phyloP scores from a whole-genome alignment of 2,113 vertebrate species.

The Baryphthengus martii region DNA sequence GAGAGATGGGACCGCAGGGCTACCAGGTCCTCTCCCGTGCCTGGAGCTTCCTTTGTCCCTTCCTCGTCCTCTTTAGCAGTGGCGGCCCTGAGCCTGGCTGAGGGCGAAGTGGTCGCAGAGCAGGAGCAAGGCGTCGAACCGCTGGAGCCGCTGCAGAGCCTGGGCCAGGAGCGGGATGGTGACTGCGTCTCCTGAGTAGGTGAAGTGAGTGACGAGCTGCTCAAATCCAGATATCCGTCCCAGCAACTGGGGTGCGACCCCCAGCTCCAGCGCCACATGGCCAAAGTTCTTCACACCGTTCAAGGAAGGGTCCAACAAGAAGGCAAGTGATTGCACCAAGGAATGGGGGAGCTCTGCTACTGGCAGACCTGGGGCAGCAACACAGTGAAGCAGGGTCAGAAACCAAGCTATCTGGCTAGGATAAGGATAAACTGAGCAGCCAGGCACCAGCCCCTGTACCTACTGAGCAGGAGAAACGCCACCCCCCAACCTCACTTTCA shows the following conservation, averaged over 20 bases:
- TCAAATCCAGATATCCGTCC: slow-evolving; percentile 41
- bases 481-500: background rate
- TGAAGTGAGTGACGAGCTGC: slow-evolving; percentile 40
- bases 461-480: accelerated
- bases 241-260: background rate
- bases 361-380: slow-evolving; percentile 14
- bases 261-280: slow-evolving; percentile 58
- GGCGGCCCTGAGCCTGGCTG: background rate
- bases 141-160: slow-evolving; percentile 48
- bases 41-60: background rate
- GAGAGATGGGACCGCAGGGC: background rate
- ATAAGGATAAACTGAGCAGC: background rate
- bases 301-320: slow-evolving; percentile 46
- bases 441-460: background rate
- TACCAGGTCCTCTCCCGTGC: background rate
- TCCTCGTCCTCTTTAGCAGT: background rate
- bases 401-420: background rate
- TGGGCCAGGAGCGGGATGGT: slow-evolving; percentile 30
- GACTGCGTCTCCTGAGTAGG: background rate
- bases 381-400: background rate
- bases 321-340: slow-evolving; percentile 39
- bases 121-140: slow-evolving; percentile 46
- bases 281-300: slow-evolving; percentile 50
- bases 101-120: slow-evolving; percentile 42
- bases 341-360: slow-evolving; percentile 50